A percentile compares a stretch with the other conserved stretches of the same genome.
Conservation (phyloP, 1,140 invertebrate species). For the Octopus sinensis region DNA sequence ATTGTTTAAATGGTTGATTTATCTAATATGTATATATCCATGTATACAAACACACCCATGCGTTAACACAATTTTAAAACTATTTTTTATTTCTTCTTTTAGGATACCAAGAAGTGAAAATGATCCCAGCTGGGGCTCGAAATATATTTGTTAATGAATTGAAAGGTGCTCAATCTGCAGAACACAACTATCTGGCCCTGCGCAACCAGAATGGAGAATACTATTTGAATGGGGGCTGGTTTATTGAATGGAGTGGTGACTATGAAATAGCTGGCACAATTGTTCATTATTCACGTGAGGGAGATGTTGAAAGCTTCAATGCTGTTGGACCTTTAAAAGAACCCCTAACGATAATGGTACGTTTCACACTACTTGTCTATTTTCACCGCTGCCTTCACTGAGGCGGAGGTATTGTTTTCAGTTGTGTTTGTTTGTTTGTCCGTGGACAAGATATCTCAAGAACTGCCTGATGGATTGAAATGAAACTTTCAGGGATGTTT, state of each 20-base stretch:
- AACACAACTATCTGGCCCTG: slow-evolving; percentile 79
- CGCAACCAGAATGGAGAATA: slow-evolving; percentile 70
- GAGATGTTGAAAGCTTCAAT: slow-evolving; percentile 76
- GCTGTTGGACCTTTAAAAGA: slow-evolving; percentile 80
- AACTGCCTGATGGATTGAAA: no score
- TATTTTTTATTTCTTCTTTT: neutral
- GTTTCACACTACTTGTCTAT: no score
- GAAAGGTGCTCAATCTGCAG: slow-evolving; percentile 64
- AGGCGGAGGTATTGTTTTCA: no score
- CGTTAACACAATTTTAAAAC: no score
- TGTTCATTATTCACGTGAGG: slow-evolving; percentile 76
- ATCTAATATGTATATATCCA: no score
- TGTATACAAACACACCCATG: no score
- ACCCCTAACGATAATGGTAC: slow-evolving; percentile 77
- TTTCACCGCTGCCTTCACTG: no score
- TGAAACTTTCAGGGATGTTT: no score
- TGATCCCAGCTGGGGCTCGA: slow-evolving; percentile 75
- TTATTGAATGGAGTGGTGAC: slow-evolving; percentile 76
- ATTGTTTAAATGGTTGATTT: no score
- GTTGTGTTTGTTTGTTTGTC: no score
- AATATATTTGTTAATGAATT: slow-evolving; percentile 77
- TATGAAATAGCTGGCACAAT: slow-evolving; percentile 79
- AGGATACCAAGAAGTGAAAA: slow-evolving; percentile 67
- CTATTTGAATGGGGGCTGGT: slow-evolving; percentile 80
- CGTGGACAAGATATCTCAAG: no score